Evolutionary conservation across 2,888 invertebrate genomes (phyloP).

Genomic region (Rotaria sp.): DNA sequence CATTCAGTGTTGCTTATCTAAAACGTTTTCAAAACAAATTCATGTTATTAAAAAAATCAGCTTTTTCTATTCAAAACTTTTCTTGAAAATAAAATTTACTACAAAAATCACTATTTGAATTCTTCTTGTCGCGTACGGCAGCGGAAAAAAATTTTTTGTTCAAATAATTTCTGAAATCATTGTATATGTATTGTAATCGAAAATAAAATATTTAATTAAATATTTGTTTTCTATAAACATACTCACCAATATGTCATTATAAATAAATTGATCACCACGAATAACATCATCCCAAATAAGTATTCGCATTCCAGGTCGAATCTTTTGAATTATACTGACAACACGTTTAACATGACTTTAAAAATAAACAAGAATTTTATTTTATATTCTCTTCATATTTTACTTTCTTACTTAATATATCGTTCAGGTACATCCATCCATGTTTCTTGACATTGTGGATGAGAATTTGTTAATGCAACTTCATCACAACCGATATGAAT

Average conservation of each 20-base stretch:
- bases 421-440: not conserved
- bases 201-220: no score
- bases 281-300: conserved; percentile 78
- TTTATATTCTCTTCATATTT: not conserved
- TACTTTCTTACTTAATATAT: not conserved
- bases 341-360: conserved; percentile 47
- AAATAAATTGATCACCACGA: conserved; percentile 48
- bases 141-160: no score
- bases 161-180: no score
- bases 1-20: no score
- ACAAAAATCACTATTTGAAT: no score
- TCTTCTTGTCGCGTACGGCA: no score
- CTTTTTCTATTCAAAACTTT: no score
- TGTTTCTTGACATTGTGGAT: conserved; percentile 21
- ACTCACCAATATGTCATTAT: not conserved
- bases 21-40: no score
- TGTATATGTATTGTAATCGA: no score
- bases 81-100: no score
- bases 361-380: not conserved
- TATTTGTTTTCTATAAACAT: not conserved
- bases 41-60: no score
- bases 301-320: conserved; percentile 61
- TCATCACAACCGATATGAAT: conserved; percentile 78
- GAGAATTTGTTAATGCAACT: conserved; percentile 46
- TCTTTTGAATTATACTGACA: conserved; percentile 60